Evolutionary conservation across 2,113 vertebrate species (phyloP).

Genomic region (Galeopterus variegatus): DNA sequence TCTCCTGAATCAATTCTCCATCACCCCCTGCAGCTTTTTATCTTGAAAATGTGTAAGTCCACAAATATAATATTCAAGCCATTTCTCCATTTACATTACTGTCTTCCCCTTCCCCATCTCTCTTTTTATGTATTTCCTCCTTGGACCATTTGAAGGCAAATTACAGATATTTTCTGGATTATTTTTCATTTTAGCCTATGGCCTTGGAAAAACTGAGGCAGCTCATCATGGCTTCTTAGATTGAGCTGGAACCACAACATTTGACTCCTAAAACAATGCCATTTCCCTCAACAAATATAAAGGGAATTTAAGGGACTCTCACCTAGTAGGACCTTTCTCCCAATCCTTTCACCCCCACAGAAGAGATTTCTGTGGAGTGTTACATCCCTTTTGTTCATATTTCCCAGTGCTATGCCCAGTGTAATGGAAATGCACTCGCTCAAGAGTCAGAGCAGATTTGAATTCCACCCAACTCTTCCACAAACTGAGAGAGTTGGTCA

Average conservation of each 20-base stretch:
- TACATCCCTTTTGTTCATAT: neutral
- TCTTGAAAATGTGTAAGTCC: neutral
- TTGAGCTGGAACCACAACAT: neutral
- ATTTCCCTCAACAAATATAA: conserved; percentile 2
- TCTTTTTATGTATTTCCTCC: neutral
- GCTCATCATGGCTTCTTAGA: neutral
- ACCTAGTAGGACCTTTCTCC: neutral
- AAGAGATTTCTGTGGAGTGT: neutral
- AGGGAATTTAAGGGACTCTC: neutral
- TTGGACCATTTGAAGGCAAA: neutral
- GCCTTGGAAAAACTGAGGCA: neutral
- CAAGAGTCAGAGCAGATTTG: neutral
- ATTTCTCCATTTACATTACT: neutral
- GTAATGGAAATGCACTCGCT: neutral
- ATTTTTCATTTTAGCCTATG: neutral
- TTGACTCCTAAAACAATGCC: neutral
- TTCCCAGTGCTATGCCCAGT: neutral
- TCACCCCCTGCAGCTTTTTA: neutral
- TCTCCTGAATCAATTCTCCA: conserved; percentile 10
- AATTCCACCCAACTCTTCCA: neutral
- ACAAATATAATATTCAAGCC: neutral
- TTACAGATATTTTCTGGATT: neutral
- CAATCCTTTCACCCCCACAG: neutral
- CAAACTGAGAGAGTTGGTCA: neutral
- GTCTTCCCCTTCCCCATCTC: neutral